Evolutionary conservation across 2,797 vertebrate genomes (phyloP).

Genomic region (Erpetoichthys calabaricus): DNA sequence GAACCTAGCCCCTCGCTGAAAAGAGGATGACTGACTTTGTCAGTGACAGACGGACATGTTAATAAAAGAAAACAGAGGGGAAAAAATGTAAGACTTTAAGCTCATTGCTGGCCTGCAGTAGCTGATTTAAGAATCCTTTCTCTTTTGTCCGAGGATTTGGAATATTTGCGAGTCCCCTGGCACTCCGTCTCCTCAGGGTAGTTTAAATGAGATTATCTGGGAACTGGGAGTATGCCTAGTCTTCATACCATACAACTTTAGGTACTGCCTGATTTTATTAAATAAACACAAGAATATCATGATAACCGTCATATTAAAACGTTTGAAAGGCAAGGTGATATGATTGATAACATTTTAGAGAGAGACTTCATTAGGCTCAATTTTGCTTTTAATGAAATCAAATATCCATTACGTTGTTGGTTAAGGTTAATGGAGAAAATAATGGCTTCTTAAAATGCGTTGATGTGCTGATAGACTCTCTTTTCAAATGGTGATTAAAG

Average conservation of each 20-base stretch:
- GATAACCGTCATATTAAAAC: too few relatives aligned
- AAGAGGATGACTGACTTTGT: background rate
- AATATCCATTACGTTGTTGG: too few relatives aligned
- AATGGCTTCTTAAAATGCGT: too few relatives aligned
- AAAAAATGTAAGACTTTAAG: background rate
- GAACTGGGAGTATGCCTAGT: constrained; percentile 31
- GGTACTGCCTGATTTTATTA: too few relatives aligned
- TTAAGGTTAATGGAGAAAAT: too few relatives aligned
- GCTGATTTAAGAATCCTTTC: background rate
- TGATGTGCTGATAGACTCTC: too few relatives aligned
- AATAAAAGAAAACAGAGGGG: background rate
- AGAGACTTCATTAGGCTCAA: too few relatives aligned
- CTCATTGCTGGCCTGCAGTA: background rate
- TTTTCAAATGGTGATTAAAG: too few relatives aligned
- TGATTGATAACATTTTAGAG: too few relatives aligned
- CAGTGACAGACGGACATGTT: background rate
- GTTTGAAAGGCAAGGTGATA: too few relatives aligned
- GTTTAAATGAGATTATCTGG: constrained; percentile 31
- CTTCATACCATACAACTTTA: constrained; percentile 24
- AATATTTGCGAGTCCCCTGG: background rate
- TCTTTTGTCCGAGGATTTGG: background rate
- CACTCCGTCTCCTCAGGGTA: constrained; percentile 10
- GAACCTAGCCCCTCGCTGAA: background rate
- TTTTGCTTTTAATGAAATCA: too few relatives aligned
- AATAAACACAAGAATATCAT: too few relatives aligned